A percentile compares a stretch with the other conserved stretches of the same genome.
Conservation (phyloP, 1,140 invertebrate genomes). For the Dufourea novaeangliae region DNA sequence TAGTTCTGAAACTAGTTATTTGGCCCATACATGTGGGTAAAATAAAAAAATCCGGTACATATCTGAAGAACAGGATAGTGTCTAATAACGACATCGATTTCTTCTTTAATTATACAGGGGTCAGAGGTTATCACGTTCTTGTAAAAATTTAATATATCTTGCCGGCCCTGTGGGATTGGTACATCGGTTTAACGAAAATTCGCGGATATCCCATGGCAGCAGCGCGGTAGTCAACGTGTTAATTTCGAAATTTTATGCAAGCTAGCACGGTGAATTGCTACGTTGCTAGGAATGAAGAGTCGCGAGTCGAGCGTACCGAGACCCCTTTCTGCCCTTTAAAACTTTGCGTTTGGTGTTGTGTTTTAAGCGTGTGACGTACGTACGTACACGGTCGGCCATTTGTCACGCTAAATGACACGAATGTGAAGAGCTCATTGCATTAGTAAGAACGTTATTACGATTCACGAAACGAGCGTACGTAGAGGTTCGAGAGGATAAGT, state of each 20-base stretch:
- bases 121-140: conserved; percentile 1
- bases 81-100: conserved; percentile 15
- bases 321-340: conserved; percentile 20
- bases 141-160: conserved; percentile 28
- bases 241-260: conserved; percentile 50
- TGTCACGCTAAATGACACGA: neutral
- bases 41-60: neutral
- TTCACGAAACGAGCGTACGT: too few relatives aligned
- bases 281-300: neutral
- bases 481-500: too few relatives aligned
- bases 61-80: neutral
- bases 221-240: conserved; percentile 37
- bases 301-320: neutral
- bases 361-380: conserved; percentile 13
- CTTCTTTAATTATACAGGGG: conserved; percentile 20
- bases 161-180: conserved; percentile 29
- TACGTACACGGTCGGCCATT: neutral
- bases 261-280: conserved; percentile 17
- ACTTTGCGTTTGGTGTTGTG: neutral
- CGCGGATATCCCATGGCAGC: conserved; percentile 30
- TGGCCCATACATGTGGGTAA: too few relatives aligned
- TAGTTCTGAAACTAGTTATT: too few relatives aligned
- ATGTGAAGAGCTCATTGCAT: too few relatives aligned
- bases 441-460: neutral
- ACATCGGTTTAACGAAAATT: conserved; percentile 42